phyloP scores from a whole-genome alignment of 1,140 invertebrate genomes.

The Drosophila mauritiana region DNA sequence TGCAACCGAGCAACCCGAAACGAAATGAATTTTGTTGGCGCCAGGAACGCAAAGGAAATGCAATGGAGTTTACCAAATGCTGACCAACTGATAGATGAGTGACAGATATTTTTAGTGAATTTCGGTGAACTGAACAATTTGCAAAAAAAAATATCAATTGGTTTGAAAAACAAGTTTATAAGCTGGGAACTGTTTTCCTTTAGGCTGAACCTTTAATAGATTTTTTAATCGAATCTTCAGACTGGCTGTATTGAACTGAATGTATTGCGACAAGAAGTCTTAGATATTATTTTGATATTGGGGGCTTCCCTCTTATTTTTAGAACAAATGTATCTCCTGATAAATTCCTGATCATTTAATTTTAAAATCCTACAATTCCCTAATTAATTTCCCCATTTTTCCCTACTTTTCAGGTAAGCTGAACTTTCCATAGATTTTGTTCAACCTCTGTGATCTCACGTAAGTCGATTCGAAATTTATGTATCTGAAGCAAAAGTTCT shows the following conservation, averaged over 20 bases:
- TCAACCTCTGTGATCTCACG: constrained; percentile 32
- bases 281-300: no score
- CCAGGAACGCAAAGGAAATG: constrained; percentile 17
- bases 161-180: not conserved
- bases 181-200: not conserved
- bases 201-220: not conserved
- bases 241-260: no score
- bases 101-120: constrained; percentile 44
- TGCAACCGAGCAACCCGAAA: constrained; percentile 19
- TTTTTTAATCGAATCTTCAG: not conserved
- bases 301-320: no score
- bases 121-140: constrained; percentile 23
- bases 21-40: constrained; percentile 42
- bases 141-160: constrained; percentile 12
- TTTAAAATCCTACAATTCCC: not conserved
- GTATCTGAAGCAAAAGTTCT: constrained; percentile 43
- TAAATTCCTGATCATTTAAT: not conserved
- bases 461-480: constrained; percentile 58
- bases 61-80: constrained; percentile 27
- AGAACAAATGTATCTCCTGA: no score
- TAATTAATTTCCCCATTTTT: constrained; percentile 8
- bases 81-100: constrained; percentile 44
- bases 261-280: no score
- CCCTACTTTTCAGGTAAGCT: constrained; percentile 58
- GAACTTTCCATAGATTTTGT: not conserved